Conservation (phyloP, 2,113 vertebrate species). For the Hydropotes inermis region DNA sequence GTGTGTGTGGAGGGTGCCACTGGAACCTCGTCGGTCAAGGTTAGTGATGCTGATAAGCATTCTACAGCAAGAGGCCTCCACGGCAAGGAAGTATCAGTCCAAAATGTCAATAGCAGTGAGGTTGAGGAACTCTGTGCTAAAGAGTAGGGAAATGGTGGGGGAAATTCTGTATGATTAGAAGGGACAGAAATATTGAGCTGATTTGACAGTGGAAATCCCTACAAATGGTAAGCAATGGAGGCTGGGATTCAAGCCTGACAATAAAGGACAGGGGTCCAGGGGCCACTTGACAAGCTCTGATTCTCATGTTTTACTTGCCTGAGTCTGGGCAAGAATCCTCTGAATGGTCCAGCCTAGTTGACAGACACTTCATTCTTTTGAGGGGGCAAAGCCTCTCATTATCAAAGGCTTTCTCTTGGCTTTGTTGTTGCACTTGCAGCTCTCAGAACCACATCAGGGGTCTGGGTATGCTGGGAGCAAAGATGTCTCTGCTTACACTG, state of each 20-base stretch:
- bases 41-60: background rate
- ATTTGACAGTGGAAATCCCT: background rate
- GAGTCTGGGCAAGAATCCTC: background rate
- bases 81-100: background rate
- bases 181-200: background rate
- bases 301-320: background rate
- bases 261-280: background rate
- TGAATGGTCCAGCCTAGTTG: background rate
- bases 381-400: background rate
- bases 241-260: background rate
- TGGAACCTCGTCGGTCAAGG: background rate
- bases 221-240: background rate
- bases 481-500: too few relatives aligned
- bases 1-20: background rate
- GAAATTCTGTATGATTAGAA: background rate
- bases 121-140: background rate
- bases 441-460: background rate
- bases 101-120: background rate
- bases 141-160: background rate
- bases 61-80: background rate
- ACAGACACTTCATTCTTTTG: background rate
- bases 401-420: background rate
- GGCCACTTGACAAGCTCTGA: background rate
- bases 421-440: background rate
- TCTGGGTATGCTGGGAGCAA: background rate